Evolutionary conservation across 2,113 vertebrate species (phyloP), one percentile per base, ranked within the genome.

Genomic region (Castor canadensis): DNA sequence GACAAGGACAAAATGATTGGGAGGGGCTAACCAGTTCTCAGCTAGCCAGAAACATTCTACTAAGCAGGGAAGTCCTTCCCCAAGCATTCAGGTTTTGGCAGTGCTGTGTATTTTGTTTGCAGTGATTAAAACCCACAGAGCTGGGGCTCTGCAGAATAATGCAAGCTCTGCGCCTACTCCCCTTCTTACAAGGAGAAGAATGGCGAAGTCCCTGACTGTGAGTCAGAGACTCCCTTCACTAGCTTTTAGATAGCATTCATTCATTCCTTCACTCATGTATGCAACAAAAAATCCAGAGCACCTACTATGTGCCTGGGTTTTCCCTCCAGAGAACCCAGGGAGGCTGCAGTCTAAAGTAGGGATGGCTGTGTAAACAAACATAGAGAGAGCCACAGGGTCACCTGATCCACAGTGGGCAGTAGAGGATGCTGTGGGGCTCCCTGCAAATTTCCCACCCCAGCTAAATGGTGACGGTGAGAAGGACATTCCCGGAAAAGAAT

Each of bases 91-190:
- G 40, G 38, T 71, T 92, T 91, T 76, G 82, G 62, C 35, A 91
- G 69, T 91, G 69, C 7, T 72, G 45, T 30, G 7, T 71, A 79
- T 87, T 89, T 71, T 73, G 87, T 72, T 91, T 77, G 66, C 66
- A 75, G n/a, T 89, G 92, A 96, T 92, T 76, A 87, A 95, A 88
- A 89, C 47, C 15, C 38, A 93, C 26, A 94, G 54, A 93, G n/a
- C 52, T 96, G 64, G 56, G 69, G 52, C 71, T 72, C 76, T 81
- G 8, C 89, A 72, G 26, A 93, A 81, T 62, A 91, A 91, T 54
- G 28, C 52, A 77, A 93, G 40, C 12, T 95, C 82, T 89, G 26
- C 35, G 92, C n/a, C 87, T 82, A 72, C 9, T 16, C 45, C 35
- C 58, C 35, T 85, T 91, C 79, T 91, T 93, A 40, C 40, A 95